Percentiles rank a stretch among this genome's conserved stretches.
These are phyloP conservation scores for Heteractis magnifica DNA, from an alignment of 92 coral and sea anemone species.

Conservation along the genomic window DNA sequence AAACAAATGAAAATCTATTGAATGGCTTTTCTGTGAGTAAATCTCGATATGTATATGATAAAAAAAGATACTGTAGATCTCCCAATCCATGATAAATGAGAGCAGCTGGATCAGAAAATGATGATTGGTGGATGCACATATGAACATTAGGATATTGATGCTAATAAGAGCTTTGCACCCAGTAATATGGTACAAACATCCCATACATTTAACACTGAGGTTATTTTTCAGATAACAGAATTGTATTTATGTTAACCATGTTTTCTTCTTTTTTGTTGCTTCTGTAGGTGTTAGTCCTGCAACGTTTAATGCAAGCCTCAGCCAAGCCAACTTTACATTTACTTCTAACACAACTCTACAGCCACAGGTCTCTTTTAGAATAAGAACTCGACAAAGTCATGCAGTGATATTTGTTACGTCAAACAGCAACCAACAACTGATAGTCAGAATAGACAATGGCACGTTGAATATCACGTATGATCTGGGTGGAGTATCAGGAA, in stretches of 20 bases:
- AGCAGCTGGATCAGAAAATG: too few species aligned
- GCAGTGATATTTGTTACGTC: constrained; percentile 48
- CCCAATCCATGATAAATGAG: too few species aligned
- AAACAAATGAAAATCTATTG: too few species aligned
- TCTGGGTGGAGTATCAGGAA: constrained; percentile 48
- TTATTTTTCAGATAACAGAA: not conserved
- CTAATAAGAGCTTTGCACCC: too few species aligned
- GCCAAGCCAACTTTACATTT: constrained; percentile 53
- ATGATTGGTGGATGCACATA: too few species aligned
- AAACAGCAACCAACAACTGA: constrained; percentile 20
- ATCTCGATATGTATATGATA: not conserved
- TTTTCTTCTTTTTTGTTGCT: not conserved
- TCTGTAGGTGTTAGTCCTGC: constrained; percentile 71
- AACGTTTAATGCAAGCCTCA: constrained; percentile 74
- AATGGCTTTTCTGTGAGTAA: too few species aligned
- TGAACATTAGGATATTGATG: too few species aligned
- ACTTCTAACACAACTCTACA: constrained; percentile 34
- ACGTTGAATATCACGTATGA: constrained; percentile 42
- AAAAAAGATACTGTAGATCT: too few species aligned
- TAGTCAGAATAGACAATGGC: constrained; percentile 51
- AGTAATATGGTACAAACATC: too few species aligned
- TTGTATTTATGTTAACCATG: not conserved
- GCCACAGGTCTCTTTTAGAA: constrained; percentile 32
- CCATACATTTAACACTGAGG: not conserved
- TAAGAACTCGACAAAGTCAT: constrained; percentile 68